phyloP scores from a whole-genome alignment of 1,140 invertebrate genomes.

The Zaprionus gabonicus region DNA sequence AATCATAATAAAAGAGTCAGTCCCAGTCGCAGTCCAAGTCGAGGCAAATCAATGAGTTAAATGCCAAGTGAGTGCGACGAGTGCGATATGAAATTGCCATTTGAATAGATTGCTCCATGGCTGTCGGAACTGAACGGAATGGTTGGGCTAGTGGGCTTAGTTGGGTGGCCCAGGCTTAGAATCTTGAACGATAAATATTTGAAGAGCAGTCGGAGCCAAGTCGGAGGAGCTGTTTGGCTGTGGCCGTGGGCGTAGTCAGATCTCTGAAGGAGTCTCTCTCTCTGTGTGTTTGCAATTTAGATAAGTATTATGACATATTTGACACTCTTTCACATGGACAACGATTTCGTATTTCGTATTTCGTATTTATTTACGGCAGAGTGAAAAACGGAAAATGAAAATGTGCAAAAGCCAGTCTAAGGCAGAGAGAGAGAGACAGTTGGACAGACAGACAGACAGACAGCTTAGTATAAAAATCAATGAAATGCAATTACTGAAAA shows the following conservation, averaged over 20 bases:
- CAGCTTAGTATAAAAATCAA: constrained; percentile 68
- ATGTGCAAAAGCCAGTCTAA: constrained; percentile 27
- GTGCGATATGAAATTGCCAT: constrained; percentile 50
- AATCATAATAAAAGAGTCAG: constrained; percentile 30
- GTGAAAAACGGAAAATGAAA: constrained; percentile 52
- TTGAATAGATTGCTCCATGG: constrained; percentile 31
- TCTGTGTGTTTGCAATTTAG: constrained; percentile 65
- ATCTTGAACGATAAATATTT: constrained; percentile 74
- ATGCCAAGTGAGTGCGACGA: constrained; percentile 7
- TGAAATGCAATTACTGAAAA: constrained; percentile 80
- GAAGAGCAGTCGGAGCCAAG: constrained; percentile 36
- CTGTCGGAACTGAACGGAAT: constrained; percentile 5
- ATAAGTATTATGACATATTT: constrained; percentile 83
- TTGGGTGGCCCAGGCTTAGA: constrained; percentile 42
- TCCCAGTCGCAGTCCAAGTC: constrained; percentile 23
- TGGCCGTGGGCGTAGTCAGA: constrained; percentile 32
- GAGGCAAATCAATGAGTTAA: constrained; percentile 66
- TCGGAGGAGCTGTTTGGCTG: neutral
- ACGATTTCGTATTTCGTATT: constrained; percentile 58
- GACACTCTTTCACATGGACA: constrained; percentile 74
- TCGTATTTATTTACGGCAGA: constrained; percentile 70
- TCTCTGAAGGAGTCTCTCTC: constrained; percentile 34
- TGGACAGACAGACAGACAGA: constrained; percentile 7
- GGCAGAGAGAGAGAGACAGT: neutral
- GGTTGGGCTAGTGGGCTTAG: neutral